Base-by-base conservation (phyloP, 1,140 invertebrate genomes). In the Zaprionus vittiger region DNA sequence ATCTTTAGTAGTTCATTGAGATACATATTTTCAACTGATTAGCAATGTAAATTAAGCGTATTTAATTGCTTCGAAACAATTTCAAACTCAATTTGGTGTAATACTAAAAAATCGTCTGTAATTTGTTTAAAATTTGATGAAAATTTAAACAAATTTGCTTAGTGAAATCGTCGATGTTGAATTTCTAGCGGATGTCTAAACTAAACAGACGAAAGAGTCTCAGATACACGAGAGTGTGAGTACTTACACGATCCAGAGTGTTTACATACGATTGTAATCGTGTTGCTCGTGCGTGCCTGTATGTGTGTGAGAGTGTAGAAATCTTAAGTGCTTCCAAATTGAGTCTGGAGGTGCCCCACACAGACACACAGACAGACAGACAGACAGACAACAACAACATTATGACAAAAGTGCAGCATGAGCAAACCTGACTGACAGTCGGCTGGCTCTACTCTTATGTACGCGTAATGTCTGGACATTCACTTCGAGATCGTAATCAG, bases 381-480 rank as follows among this genome's bases (percentile, higher is more conserved):
- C 4, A 44, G 15, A 41, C 38, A 17, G 6, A 28, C 26, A 28
- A 31, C 7, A 31, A 11, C 31, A 47, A 15, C 22, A 64, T 75
- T 75, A 75, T 71, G 73, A 52, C 73, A 75, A 75, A 75, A 64
- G 60, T 75, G 67, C 73, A 75, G 37, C 67, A 59, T 64, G 73
- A 52, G 47, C 47, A 75, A 71, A 49, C 54, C 38, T 2, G 60
- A 59, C 38, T 34, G 44, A 5, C 38, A 64, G 56, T 37, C 22
- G 24, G 55, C 37, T 61, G 26, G 49, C 24, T 44, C 56, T 26
- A 37, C 7, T 26, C 24, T 5, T 26, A 26, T 26, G n/a, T 22
- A 69, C 67, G 28, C 34, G 26, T 64, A 64, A 64, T 71, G 54
- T 63, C 70, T 75, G 67, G 67, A 75, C 73, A 75, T 71, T 75